Percentiles rank a stretch among this genome's conserved stretches.
Evolutionary conservation across 2,113 vertebrate genomes (phyloP).

Genomic region (Proteles cristata): DNA sequence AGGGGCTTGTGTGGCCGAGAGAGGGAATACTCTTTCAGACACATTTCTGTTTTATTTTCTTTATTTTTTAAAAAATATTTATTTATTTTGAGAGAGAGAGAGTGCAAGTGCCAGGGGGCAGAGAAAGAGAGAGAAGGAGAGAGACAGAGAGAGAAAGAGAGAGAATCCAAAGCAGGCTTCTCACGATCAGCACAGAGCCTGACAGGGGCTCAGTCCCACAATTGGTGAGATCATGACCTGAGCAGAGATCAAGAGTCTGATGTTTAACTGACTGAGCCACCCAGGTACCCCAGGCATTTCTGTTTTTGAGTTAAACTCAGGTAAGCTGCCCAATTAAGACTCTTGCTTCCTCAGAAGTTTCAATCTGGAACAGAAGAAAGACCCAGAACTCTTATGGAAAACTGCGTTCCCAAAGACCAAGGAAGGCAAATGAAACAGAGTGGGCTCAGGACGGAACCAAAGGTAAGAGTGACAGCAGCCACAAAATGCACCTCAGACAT

Average conservation of each 20-base stretch:
- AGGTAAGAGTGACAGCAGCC: background rate
- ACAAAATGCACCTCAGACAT: fast-evolving
- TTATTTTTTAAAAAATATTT: too few species aligned
- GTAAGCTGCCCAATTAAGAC: background rate
- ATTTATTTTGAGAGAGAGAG: too few species aligned
- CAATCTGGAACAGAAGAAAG: background rate
- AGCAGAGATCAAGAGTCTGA: too few species aligned
- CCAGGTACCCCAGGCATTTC: background rate
- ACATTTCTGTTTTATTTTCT: background rate
- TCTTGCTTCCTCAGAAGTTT: background rate
- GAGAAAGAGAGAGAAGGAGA: too few species aligned
- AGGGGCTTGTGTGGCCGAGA: too few species aligned
- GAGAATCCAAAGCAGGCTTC: too few species aligned
- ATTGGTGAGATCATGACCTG: too few species aligned
- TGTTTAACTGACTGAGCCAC: too few species aligned
- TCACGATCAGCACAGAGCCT: too few species aligned
- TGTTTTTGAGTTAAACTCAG: background rate
- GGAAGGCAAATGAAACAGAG: background rate
- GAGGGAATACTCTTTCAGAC: background rate
- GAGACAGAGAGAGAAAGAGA: too few species aligned
- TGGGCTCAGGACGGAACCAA: background rate
- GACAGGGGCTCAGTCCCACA: too few species aligned
- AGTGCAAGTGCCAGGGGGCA: too few species aligned
- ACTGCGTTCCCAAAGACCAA: background rate
- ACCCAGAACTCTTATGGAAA: background rate